A percentile compares a stretch with the other conserved stretches of the same genome.
Evolutionary conservation across 2,113 vertebrate genomes (phyloP).

Genomic region (Myiopsitta monachus): DNA sequence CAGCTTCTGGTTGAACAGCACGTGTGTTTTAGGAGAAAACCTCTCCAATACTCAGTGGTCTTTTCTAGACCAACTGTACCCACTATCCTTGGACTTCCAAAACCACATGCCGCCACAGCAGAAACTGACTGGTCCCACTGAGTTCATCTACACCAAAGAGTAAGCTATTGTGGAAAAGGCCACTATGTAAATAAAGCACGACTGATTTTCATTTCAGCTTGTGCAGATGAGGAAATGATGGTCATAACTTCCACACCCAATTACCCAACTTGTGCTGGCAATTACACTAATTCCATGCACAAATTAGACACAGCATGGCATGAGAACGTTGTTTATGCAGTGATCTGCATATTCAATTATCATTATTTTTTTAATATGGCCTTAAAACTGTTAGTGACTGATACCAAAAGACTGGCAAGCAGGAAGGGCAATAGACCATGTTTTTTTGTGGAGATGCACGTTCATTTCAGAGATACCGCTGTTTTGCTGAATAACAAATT

Average conservation of each 20-base stretch:
- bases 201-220: not conserved
- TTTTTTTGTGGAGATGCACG: not conserved
- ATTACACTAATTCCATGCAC: constrained; percentile 32
- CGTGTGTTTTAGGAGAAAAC: not conserved
- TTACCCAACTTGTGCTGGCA: constrained; percentile 34
- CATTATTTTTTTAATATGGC: not conserved
- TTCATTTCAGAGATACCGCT: not conserved
- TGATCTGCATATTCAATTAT: not conserved
- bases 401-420: not conserved
- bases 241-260: constrained; percentile 42
- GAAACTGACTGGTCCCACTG: not conserved
- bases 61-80: not conserved
- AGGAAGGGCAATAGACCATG: not conserved
- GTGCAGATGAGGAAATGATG: not conserved
- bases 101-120: accelerated
- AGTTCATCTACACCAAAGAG: not conserved
- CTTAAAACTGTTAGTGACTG: not conserved
- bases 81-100: not conserved
- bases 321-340: not conserved
- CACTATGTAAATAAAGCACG: not conserved
- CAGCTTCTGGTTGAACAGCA: not conserved
- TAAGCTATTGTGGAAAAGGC: not conserved
- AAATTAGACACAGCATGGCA: constrained; percentile 14
- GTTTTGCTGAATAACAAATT: not conserved
- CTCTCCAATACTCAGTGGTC: accelerated